Base-by-base conservation (phyloP, 2,888 invertebrate genomes). In the Molorchus minor region DNA sequence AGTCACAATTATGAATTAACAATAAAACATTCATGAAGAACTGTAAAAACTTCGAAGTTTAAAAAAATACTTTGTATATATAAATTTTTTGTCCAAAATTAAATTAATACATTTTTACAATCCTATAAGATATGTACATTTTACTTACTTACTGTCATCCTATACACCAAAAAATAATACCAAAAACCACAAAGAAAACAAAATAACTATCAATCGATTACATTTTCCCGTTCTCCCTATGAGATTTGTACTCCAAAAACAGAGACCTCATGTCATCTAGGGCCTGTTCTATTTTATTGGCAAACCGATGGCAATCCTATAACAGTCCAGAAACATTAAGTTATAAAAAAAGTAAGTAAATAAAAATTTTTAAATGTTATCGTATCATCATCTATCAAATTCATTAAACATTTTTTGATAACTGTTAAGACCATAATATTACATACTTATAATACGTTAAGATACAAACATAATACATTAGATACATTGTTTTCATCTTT, bases 271-370 rank as follows among this genome's bases (percentile, higher is more conserved):
- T 81, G 61, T 81, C 80, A 2, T 79, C 80, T 73, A 88, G 80
- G 25, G 87, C 83, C 59, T 82, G 79, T 63, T 84, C 81, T 54
- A 96, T 92, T 77, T 88, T 84, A 59, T 83, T 82, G 30, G 91
- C 87, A 82, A 96, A 95, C 72, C 92, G 86, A 59, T 87, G 84
- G 7, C 94, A 93, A 80, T 91, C 88, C 94, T 95, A 82, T 33
- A 85, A 80, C 68, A 74, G 73, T 68, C 69, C 61, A 62, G 59
- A 13, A 44, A 4, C 12, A 43, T 13, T 8, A 19, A 29, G n/a
- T 17, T 17, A 7, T 5, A 33, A 49, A 35, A 35, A 33, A 43
- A 19, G 10, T 35, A 20, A n/a, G n/a, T 15, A 53, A 10, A 43
- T 20, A 53, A 19, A 2, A 17, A 57, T 53, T 29, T 12, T 47